Evolutionary conservation across 2,888 invertebrate species (phyloP).

Genomic region (Lithodes maja): DNA sequence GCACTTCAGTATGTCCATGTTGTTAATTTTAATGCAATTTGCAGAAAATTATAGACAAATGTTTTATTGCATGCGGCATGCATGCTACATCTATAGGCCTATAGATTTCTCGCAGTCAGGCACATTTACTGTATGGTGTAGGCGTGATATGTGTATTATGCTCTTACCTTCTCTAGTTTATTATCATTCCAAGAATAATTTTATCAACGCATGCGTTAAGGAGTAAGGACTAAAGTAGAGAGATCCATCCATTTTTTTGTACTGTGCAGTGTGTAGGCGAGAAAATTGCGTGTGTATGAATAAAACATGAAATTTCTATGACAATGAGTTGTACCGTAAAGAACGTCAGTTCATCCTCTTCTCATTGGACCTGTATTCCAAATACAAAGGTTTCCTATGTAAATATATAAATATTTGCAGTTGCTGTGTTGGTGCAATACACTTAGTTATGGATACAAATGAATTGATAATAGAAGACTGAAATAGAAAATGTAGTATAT

Average conservation of each 20-base stretch:
- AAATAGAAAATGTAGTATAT: not conserved
- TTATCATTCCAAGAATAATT: not conserved
- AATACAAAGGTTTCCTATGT: not conserved
- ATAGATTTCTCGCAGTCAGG: too few relatives aligned
- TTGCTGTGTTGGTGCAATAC: conserved; percentile 34
- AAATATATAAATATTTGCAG: conserved; percentile 46
- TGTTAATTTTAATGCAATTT: too few relatives aligned
- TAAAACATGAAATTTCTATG: not conserved
- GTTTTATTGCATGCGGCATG: too few relatives aligned
- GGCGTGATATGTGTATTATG: too few relatives aligned
- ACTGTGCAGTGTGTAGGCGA: not conserved
- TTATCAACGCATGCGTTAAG: conserved; percentile 45
- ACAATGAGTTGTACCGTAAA: not conserved
- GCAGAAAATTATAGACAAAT: too few relatives aligned
- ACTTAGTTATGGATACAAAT: not conserved
- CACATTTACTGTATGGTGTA: too few relatives aligned
- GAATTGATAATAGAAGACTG: not conserved
- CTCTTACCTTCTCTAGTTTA: too few relatives aligned
- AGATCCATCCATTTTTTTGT: conserved; percentile 29
- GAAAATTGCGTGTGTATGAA: not conserved
- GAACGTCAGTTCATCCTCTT: not conserved
- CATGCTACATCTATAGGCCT: too few relatives aligned
- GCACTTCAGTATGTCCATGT: too few relatives aligned
- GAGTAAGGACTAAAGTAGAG: conserved; percentile 47
- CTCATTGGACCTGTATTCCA: not conserved